Percentiles rank a stretch among this genome's conserved stretches.
phyloP scores from a whole-genome alignment of 2,113 vertebrate species.

The Dipodomys spectabilis region DNA sequence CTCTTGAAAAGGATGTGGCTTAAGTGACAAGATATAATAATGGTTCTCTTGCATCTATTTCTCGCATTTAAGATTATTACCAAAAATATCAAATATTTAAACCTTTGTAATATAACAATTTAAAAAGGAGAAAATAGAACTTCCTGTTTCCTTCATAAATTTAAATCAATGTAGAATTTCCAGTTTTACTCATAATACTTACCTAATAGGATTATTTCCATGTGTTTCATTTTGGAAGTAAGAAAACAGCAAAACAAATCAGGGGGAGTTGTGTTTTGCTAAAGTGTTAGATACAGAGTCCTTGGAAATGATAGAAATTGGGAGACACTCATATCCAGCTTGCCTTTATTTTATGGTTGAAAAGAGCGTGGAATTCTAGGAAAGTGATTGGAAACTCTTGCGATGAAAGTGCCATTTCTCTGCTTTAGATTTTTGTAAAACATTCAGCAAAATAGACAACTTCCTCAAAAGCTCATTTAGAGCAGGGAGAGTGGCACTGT shows the following conservation, averaged over 20 bases:
- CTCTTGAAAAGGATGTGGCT: background rate
- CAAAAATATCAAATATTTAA: background rate
- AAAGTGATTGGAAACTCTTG: background rate
- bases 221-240: background rate
- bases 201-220: background rate
- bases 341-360: conserved; percentile 13
- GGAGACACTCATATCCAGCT: background rate
- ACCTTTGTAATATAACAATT: background rate
- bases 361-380: background rate
- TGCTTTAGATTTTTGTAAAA: background rate
- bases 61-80: background rate
- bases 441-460: background rate
- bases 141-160: background rate
- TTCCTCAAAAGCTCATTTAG: background rate
- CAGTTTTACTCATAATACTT: background rate
- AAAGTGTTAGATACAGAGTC: background rate
- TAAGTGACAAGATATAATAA: background rate
- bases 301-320: background rate
- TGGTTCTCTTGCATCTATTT: background rate
- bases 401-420: background rate
- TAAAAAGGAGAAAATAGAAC: conserved; percentile 21
- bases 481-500: no score
- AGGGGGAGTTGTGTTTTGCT: background rate
- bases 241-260: background rate
- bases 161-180: background rate